phyloP scores from a whole-genome alignment of 2,888 invertebrate species.

The Ophion ventricosus region DNA sequence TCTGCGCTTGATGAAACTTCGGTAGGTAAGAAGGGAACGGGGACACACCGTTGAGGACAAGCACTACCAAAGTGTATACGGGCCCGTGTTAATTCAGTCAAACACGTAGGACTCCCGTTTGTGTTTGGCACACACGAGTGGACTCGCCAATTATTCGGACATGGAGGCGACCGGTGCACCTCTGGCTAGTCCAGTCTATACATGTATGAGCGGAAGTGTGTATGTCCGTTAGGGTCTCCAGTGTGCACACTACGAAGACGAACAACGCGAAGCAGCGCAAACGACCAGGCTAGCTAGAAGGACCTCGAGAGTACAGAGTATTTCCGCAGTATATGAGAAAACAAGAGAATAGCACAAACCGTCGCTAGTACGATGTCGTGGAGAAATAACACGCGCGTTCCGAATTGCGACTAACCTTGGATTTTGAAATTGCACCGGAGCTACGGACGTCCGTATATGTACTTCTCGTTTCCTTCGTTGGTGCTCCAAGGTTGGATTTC shows the following conservation, averaged over 20 bases:
- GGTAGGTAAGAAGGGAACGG: slow-evolving; percentile 9
- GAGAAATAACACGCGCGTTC: slow-evolving; percentile 38
- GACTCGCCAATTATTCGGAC: slow-evolving; percentile 71
- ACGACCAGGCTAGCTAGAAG: slow-evolving; percentile 8
- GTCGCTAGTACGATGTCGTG: slow-evolving; percentile 3
- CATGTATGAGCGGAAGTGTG: not conserved
- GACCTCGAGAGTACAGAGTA: slow-evolving; percentile 22
- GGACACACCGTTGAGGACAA: slow-evolving; percentile 31
- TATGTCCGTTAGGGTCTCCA: not conserved
- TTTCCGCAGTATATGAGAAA: slow-evolving; percentile 19
- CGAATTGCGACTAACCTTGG: slow-evolving; percentile 28
- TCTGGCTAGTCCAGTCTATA: slow-evolving; percentile 1
- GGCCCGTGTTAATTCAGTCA: slow-evolving; percentile 76
- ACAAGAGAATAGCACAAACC: slow-evolving; percentile 26
- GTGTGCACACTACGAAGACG: not conserved
- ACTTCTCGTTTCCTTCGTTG: slow-evolving; percentile 12
- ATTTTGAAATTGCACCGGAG: slow-evolving; percentile 39
- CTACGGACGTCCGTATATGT: slow-evolving; percentile 14
- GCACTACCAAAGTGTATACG: slow-evolving; percentile 57
- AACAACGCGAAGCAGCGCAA: slow-evolving; percentile 19
- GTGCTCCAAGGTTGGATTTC: slow-evolving; percentile 23
- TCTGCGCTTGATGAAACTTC: slow-evolving; percentile 24
- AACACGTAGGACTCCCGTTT: slow-evolving; percentile 72
- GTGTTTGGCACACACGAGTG: slow-evolving; percentile 70
- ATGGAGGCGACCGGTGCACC: slow-evolving; percentile 54